Conservation (phyloP, 2,113 vertebrate genomes). For the Naja naja region DNA sequence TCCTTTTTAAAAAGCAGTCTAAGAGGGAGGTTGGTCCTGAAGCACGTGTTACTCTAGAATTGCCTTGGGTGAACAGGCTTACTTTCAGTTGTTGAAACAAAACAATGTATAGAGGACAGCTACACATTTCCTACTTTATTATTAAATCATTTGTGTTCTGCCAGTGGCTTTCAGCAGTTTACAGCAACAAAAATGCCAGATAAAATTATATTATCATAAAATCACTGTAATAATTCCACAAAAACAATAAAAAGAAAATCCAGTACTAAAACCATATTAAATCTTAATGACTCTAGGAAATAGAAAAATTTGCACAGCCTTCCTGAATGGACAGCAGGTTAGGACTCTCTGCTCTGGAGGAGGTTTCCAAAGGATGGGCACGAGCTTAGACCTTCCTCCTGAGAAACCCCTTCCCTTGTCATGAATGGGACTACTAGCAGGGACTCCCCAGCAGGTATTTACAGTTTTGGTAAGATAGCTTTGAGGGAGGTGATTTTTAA, state of each 20-base stretch:
- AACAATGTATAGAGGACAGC: background rate
- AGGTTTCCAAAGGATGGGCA: background rate
- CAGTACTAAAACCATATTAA: background rate
- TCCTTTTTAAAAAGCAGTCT: background rate
- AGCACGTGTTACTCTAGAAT: background rate
- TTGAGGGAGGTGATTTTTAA: background rate
- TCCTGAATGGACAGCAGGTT: background rate
- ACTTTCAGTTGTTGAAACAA: background rate
- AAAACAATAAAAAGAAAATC: background rate
- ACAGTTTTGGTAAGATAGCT: background rate
- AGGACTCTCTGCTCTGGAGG: background rate
- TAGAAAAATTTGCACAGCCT: background rate
- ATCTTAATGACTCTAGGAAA: background rate
- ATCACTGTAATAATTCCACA: background rate
- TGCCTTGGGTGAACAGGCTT: background rate
- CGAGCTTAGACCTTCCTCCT: background rate
- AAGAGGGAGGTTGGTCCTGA: background rate
- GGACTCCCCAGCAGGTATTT: background rate
- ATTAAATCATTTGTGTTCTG: background rate
- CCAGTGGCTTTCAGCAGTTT: background rate
- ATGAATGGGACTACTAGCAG: background rate
- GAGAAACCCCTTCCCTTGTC: background rate
- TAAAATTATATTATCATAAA: background rate
- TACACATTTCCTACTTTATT: background rate
- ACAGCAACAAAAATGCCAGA: background rate